Base-by-base conservation (phyloP, 2,113 vertebrate species). In the Stercorarius parasiticus region DNA sequence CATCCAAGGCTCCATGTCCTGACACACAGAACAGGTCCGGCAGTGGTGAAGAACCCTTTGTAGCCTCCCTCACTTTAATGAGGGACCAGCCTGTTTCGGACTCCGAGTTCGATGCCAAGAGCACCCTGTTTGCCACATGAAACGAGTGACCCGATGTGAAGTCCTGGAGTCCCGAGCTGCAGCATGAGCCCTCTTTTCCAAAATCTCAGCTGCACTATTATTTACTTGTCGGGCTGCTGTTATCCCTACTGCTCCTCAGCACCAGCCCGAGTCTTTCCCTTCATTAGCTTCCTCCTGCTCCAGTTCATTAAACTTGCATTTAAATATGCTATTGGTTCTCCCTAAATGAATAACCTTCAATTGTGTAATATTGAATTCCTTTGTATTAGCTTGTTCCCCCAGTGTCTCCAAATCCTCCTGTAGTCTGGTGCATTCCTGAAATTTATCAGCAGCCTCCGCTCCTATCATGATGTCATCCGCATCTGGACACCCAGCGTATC, bases 391-490 rank as follows among this genome's bases (percentile, higher is more conserved):
- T 84, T 66, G 47, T 87, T 95, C 72, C 79, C 56, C 38, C 40
- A 36, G 84, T 1, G 50, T 56, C 89, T 94, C 82, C 88, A 97
- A 96, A 97, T 96, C 96, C 92, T 97, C 83, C 55, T 36, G 43
- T 65, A 93, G 92, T 52, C 95, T 95, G 83, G 79, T 92, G 92
- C 11, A 36, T 94, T 97, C 95, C 94, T 91, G 82, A 96, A 90
- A 93, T 95, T 82, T 95, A 95, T 96, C 97, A 88, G 93, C 95
- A 81, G 95, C 59, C 82, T 96, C 94, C 87, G 45, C 53, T 97
- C 86, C 91, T 95, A 80, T 73, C 93, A 93, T 95, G 92, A 96
- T 87, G 95, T 96, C 89, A 97, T 88, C 86, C 0, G 32, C 92
- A 94, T 89, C 96, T 97, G 95, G 91, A 95, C 73, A 74, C 76